These are phyloP conservation scores for Euspilapteryx auroguttella DNA, from an alignment of 2,888 invertebrate genomes.

Conservation along the genomic window DNA sequence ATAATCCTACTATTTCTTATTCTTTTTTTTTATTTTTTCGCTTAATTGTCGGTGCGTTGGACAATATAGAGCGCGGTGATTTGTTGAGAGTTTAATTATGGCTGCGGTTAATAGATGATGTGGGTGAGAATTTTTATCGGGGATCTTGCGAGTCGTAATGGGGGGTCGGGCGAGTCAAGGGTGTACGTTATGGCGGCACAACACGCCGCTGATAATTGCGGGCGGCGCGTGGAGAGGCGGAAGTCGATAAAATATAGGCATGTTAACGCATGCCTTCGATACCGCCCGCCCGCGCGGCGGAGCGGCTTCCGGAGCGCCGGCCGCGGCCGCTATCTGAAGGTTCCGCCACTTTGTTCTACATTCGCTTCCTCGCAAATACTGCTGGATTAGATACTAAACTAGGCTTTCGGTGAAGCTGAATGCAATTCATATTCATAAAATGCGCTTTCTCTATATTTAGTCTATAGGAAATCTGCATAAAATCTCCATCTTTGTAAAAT, in stretches of 20 bases:
- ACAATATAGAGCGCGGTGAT: conserved; percentile 19
- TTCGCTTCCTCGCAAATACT: conserved; percentile 1
- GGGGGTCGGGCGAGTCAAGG: conserved; percentile 3
- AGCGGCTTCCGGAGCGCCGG: conserved; percentile 1
- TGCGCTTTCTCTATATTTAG: no score
- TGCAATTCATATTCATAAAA: no score
- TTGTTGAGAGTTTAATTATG: conserved; percentile 50
- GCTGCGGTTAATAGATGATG: conserved; percentile 35
- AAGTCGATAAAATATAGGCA: conserved; percentile 47
- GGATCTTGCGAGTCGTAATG: conserved; percentile 3
- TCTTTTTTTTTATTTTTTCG: no score
- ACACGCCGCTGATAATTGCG: conserved; percentile 46
- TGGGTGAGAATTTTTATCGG: conserved; percentile 23
- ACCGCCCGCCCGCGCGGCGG: conserved; percentile 14
- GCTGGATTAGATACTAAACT: no score
- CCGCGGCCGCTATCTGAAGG: conserved; percentile 1
- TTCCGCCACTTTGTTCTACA: background rate
- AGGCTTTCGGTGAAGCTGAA: no score
- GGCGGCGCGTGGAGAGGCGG: conserved; percentile 23
- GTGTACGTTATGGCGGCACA: conserved; percentile 34
- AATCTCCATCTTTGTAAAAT: no score
- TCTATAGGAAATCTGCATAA: no score
- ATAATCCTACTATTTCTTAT: conserved; percentile 4
- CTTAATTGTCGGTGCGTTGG: no score
- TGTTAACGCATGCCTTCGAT: conserved; percentile 50